These are phyloP conservation scores for Nymphicus hollandicus DNA, from an alignment of 2,113 vertebrate genomes.

Conservation along the genomic window DNA sequence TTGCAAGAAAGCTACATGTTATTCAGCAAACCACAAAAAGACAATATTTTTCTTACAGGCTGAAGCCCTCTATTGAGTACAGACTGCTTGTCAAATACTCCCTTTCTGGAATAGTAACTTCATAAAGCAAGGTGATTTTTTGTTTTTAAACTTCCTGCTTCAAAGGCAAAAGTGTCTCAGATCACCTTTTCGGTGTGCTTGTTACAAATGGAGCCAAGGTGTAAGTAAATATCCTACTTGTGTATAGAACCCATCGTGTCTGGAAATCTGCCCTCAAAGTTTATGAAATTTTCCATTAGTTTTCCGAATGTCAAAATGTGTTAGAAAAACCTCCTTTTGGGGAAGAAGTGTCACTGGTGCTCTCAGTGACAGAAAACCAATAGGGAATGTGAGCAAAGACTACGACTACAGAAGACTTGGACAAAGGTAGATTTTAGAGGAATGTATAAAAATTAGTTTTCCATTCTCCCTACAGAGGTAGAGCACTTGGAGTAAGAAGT, in stretches of 20 bases:
- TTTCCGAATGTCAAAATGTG: background rate
- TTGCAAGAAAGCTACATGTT: slow-evolving; percentile 44
- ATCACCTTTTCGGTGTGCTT: background rate
- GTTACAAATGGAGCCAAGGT: background rate
- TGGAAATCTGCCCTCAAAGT: background rate
- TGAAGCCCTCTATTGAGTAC: slow-evolving; percentile 7
- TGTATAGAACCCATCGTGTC: background rate
- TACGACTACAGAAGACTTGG: background rate
- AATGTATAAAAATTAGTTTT: background rate
- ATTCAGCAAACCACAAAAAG: no score
- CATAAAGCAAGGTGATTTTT: background rate
- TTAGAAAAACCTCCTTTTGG: background rate
- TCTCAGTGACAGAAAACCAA: background rate
- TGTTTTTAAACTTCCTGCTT: slow-evolving; percentile 37
- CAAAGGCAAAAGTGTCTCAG: background rate
- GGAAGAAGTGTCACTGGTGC: background rate
- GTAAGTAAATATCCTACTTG: background rate
- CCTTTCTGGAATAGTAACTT: background rate
- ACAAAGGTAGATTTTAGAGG: background rate
- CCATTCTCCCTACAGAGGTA: background rate
- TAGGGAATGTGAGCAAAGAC: background rate
- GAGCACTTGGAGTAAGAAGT: background rate
- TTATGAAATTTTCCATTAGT: background rate
- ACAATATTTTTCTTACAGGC: no score
- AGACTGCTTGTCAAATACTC: slow-evolving; percentile 9